Percentiles rank a stretch among this genome's conserved stretches.
Conservation (phyloP, 2,113 vertebrate genomes). For the Notothenia rossii region DNA sequence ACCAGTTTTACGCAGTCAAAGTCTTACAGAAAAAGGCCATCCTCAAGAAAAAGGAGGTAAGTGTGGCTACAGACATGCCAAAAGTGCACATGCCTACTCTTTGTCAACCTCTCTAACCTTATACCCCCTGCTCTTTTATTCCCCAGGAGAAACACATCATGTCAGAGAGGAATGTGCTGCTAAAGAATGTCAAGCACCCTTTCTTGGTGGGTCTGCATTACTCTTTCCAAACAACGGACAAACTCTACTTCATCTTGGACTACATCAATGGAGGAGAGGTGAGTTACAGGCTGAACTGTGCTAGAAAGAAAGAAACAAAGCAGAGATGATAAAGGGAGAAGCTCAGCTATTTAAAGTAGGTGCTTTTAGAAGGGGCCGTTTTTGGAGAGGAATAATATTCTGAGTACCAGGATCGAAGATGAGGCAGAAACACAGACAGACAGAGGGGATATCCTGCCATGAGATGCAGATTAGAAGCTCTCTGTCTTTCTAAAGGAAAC, state of each 20-base stretch:
- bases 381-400: constrained; percentile 7
- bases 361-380: not conserved
- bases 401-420: constrained; percentile 23
- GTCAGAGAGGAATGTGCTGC: constrained; percentile 96
- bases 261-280: constrained; percentile 99
- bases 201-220: constrained; percentile 98
- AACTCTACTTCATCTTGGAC: constrained; percentile 96
- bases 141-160: constrained; percentile 98
- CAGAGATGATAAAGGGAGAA: constrained; percentile 2
- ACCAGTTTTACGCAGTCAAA: constrained; percentile 97
- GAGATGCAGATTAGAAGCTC: constrained; percentile 57
- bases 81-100: not conserved
- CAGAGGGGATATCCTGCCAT: constrained; percentile 77
- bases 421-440: constrained; percentile 55
- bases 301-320: not conserved
- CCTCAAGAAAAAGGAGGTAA: constrained; percentile 98
- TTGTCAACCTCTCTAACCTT: constrained; percentile 6
- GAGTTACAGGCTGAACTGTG: constrained; percentile 58
- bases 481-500: constrained; percentile 73
- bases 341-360: constrained; percentile 39
- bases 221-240: constrained; percentile 98
- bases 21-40: constrained; percentile 99
- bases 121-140: not conserved
- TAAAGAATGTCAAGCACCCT: constrained; percentile 98
- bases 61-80: not conserved